phyloP scores from a whole-genome alignment of 2,888 invertebrate genomes.

The Megastigmus dorsalis region DNA sequence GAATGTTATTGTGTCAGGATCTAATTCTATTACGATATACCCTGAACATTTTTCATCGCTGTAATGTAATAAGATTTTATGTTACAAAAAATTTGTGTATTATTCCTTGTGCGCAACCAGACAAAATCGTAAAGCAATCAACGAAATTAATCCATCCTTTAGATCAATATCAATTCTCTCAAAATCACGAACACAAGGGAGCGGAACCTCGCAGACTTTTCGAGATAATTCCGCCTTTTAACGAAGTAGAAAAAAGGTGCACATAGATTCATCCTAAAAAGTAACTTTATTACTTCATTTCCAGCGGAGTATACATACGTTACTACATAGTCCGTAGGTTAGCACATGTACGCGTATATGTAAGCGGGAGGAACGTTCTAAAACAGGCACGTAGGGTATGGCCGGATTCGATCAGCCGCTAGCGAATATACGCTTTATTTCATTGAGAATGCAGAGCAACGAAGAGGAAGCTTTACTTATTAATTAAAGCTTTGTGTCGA shows the following conservation, averaged over 20 bases:
- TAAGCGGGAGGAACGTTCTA: background rate
- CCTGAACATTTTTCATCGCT: background rate
- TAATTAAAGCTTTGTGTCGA: no score
- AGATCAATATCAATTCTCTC: background rate
- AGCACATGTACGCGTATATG: background rate
- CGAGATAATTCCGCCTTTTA: conserved; percentile 15
- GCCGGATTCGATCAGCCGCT: no score
- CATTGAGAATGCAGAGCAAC: conserved; percentile 18
- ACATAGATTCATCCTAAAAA: conserved; percentile 12
- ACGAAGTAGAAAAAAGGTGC: conserved; percentile 8
- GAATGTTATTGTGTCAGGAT: no score
- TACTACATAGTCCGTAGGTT: no score
- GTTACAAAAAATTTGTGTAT: no score
- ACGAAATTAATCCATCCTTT: background rate
- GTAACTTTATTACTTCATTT: conserved; percentile 25
- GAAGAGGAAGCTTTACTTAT: no score
- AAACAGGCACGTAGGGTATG: no score
- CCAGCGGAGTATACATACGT: background rate
- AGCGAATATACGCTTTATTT: background rate
- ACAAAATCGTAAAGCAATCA: no score
- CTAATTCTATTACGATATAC: no score
- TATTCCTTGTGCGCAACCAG: no score
- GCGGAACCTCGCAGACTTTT: background rate
- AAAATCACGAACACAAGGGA: background rate
- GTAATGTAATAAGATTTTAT: no score